Base-by-base conservation (phyloP, 1,140 invertebrate species). In the Achroia grisella region DNA sequence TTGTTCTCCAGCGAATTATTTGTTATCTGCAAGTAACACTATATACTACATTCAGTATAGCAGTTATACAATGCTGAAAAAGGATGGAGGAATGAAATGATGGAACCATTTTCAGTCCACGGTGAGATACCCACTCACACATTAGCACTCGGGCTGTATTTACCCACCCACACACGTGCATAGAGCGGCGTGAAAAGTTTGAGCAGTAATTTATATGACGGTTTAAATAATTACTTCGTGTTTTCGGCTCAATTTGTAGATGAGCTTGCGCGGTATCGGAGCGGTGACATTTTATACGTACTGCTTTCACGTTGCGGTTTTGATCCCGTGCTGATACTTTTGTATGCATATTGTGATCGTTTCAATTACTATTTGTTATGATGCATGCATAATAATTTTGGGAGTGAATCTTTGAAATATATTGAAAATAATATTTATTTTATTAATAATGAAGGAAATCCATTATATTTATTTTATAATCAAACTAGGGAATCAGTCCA, bases 151-250 rank as follows among this genome's bases (percentile, higher is more conserved):
- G 35, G 46, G 35, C 41, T 48, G 39, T 61, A 48, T 60, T 53
- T 48, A 39, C 23, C 17, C 36, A 62, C 68, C 35, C 68, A 63
- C 69, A 71, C 77, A 64, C 42, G 9, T 17, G 12, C 17, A 17
- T 4, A 11, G 27, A 12, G 40, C 52, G 63, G 64, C 71, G 70
- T 82, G 78, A 85, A 85, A 82, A 82, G 80, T 85, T 83, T 76
- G 65, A 78, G 69, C 76, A 68, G 77, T 85, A 85, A 85, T 85
- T 85, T 85, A 82, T 85, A 85, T 82, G 81, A 85, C 78, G 78
- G 76, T 85, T 82, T 85, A 85, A 85, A 85, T 85, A 82, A 85
- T 85, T 85, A 85, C 78, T 77, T 51, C 65, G 63, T 74, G 80
- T 82, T 84, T 82, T 80, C 79, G 73, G 73, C 76, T 81, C 76